phyloP scores from a whole-genome alignment of 1,140 invertebrate genomes.

The Drosophila auraria region DNA sequence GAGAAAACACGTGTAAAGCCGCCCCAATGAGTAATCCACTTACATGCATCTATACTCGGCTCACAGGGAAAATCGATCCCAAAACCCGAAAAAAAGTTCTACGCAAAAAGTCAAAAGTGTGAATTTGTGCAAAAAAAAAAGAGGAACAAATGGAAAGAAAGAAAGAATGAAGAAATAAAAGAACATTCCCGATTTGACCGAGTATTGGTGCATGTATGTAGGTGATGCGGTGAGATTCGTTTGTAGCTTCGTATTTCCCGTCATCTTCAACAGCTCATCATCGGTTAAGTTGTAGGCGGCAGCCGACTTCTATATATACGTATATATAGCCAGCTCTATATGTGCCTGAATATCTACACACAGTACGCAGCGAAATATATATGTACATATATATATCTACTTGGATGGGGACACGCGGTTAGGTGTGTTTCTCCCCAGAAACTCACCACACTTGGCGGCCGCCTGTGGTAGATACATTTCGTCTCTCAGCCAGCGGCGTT shows the following conservation, averaged over 20 bases:
- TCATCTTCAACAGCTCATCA: conserved; percentile 55
- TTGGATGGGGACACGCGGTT: conserved; percentile 62
- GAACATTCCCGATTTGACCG: conserved; percentile 34
- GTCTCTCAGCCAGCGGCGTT: conserved; percentile 25
- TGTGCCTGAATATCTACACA: conserved; percentile 44
- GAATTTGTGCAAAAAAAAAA: conserved; percentile 76
- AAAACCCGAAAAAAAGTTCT: conserved; percentile 40
- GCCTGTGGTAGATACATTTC: conserved; percentile 63
- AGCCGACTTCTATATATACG: conserved; percentile 61
- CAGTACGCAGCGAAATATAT: conserved; percentile 27
- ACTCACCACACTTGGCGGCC: conserved; percentile 57
- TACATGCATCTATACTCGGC: conserved; percentile 48
- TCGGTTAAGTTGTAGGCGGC: conserved; percentile 78
- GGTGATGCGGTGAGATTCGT: conserved; percentile 72
- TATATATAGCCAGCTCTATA: conserved; percentile 43
- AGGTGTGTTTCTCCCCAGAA: conserved; percentile 46
- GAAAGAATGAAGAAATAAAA: conserved; percentile 24
- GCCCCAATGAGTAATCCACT: conserved; percentile 35
- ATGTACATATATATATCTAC: conserved; percentile 47
- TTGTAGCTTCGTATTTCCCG: conserved; percentile 67
- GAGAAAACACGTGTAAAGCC: conserved; percentile 55
- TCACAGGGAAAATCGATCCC: conserved; percentile 31
- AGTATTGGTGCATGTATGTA: conserved; percentile 49
- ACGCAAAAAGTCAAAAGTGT: conserved; percentile 80
- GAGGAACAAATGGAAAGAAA: conserved; percentile 46